Evolutionary conservation across 2,888 invertebrate species (phyloP), one percentile per base, ranked within the genome.

Genomic region (Hedychridium roseum): DNA sequence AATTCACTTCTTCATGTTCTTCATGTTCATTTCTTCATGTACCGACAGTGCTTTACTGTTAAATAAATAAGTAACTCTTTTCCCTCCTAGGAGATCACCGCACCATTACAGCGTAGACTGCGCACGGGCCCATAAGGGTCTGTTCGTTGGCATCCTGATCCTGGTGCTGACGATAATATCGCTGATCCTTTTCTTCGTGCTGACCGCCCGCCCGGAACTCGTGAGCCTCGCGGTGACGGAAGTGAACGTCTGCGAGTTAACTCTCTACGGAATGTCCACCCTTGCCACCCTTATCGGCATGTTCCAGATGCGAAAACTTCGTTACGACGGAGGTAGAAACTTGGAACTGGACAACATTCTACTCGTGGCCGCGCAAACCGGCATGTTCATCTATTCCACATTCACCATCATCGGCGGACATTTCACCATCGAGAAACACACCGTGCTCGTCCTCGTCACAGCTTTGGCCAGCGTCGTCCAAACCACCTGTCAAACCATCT

Each of bases 91-190:
- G 72, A 86, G 91, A 58, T 92, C 92, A 1, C 93, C 92, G 1
- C 93, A 94, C 80, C 89, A 94, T 68, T 94, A 94, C 79, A 92
- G 92, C 42, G 94, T 96, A 3, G 97, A 97, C 76, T 97, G 97
- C 77, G 92, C 94, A 0, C 84, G 93, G 50, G 94, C 96, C 0
- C 95, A 95, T 80, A 94, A 94, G 79, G 95, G 95, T 0, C 84
- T 96, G 2, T 96, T 96, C 78, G 89, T 94, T 55, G 94, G 94
- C 27, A 93, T 94, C 53, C 81, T 94, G 30, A 88, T 94, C 34
- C 83, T 95, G 32, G 94, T 95, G 12, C 82, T 94, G 34, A 93
- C 94, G 14, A 94, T 95, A 65, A 94, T 95, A 71, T 93, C 94
- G 2, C 82, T 95, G 42, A 94, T 96, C 59, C 82, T 94, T 26